Evolutionary conservation across 1,140 invertebrate species (phyloP).

Genomic region (Argopecten irradians): DNA sequence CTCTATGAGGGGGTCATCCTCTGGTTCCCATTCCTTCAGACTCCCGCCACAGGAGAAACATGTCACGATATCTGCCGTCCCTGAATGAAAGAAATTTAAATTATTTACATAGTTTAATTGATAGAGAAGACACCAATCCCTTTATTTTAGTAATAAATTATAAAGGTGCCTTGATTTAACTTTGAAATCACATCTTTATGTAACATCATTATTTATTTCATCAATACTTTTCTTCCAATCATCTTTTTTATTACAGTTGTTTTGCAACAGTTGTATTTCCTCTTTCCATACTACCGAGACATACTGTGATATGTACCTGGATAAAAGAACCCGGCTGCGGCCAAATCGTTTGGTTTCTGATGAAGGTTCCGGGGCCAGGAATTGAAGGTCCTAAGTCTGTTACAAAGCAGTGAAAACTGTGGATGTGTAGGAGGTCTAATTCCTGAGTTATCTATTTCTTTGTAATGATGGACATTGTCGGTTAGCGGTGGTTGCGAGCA

Average conservation of each 20-base stretch:
- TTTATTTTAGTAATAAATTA: too few species aligned
- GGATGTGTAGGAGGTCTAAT: not conserved
- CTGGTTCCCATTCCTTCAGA: conserved; percentile 90
- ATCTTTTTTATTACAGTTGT: too few species aligned
- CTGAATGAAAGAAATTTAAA: conserved; percentile 67
- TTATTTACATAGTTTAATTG: too few species aligned
- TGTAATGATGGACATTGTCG: not conserved
- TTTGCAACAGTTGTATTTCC: too few species aligned
- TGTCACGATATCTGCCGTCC: conserved; percentile 87
- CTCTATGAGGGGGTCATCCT: conserved; percentile 91
- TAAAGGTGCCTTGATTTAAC: too few species aligned
- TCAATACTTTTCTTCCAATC: too few species aligned
- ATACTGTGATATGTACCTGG: not conserved
- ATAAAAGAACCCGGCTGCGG: not conserved
- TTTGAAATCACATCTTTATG: too few species aligned
- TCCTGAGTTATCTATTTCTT: not conserved
- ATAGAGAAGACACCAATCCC: too few species aligned
- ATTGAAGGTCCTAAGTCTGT: not conserved
- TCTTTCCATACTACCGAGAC: too few species aligned
- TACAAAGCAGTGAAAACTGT: not conserved
- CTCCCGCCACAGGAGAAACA: conserved; percentile 93
- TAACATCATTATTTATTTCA: too few species aligned
- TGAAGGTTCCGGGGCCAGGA: not conserved
- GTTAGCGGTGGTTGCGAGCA: not conserved
- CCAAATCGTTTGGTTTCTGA: not conserved